phyloP scores from a whole-genome alignment of 2,113 vertebrate species.

The Thalassoma bifasciatum region DNA sequence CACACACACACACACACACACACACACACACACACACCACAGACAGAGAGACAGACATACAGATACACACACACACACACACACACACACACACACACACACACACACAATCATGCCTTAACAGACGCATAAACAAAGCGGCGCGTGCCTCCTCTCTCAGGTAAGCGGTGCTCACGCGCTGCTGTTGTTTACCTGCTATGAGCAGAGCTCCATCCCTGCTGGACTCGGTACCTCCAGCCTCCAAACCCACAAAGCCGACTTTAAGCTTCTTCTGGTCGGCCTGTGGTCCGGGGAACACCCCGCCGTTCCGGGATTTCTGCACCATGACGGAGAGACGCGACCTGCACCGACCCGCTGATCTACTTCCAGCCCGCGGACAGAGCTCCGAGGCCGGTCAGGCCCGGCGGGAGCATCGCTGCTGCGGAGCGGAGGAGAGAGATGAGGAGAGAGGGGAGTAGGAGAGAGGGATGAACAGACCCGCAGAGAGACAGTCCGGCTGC shows the following conservation, averaged over 20 bases:
- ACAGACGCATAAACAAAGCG: background rate
- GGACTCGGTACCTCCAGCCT: slow-evolving; percentile 90
- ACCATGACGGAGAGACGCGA: slow-evolving; percentile 83
- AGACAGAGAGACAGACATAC: too few species aligned
- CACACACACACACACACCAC: background rate
- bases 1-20: background rate
- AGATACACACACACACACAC: too few species aligned
- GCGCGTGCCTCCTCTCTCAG: background rate
- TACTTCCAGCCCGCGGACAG: background rate
- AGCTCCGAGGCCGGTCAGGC: slow-evolving; percentile 68
- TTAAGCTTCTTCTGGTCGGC: slow-evolving; percentile 95
- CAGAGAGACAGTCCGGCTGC: background rate
- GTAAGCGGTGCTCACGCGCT: background rate
- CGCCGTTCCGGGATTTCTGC: slow-evolving; percentile 95
- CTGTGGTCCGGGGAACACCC: slow-evolving; percentile 89
- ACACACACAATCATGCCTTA: too few species aligned
- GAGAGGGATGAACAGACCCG: slow-evolving; percentile 4
- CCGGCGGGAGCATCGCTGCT: slow-evolving; percentile 53
- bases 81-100: too few species aligned
- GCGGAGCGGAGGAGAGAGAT: background rate
- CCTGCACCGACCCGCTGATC: slow-evolving; percentile 14
- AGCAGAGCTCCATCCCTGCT: slow-evolving; percentile 94
- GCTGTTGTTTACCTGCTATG: slow-evolving; percentile 80
- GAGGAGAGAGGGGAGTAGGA: background rate
- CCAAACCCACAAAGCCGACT: slow-evolving; percentile 96